Evolutionary conservation across 2,888 invertebrate species (phyloP).

Genomic region (Cheilosia variabilis): DNA sequence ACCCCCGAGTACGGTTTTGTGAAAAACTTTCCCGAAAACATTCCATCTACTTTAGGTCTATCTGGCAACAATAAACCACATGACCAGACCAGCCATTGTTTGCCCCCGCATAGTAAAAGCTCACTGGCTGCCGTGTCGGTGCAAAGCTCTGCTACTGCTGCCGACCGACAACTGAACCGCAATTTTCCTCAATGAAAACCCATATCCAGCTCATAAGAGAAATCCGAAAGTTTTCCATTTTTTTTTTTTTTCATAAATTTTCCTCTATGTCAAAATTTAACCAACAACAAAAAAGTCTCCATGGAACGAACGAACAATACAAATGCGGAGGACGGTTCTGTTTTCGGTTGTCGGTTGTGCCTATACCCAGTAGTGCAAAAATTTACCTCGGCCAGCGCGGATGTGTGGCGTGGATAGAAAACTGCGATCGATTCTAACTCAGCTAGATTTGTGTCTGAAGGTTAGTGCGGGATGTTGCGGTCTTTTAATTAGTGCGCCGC

Average conservation of each 20-base stretch:
- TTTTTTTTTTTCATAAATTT: constrained; percentile 37
- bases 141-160: constrained; percentile 52
- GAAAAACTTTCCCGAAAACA: constrained; percentile 12
- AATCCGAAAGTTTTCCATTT: constrained; percentile 33
- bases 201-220: neutral
- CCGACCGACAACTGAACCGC: constrained; percentile 20
- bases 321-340: constrained; percentile 41
- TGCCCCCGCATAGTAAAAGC: constrained; percentile 65
- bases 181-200: constrained; percentile 60
- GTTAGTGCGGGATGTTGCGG: constrained; percentile 15
- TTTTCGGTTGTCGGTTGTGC: constrained; percentile 28
- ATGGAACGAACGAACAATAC: neutral
- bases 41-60: constrained; percentile 1
- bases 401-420: constrained; percentile 33
- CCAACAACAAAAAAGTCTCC: constrained; percentile 15
- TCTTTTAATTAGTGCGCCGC: constrained; percentile 11
- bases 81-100: constrained; percentile 29
- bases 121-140: constrained; percentile 5
- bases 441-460: constrained; percentile 44
- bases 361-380: constrained; percentile 47
- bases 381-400: constrained; percentile 57
- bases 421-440: constrained; percentile 35
- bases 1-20: neutral
- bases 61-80: constrained; percentile 55
- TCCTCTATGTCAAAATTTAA: constrained; percentile 28